These are phyloP conservation scores for Chauna torquata DNA, from an alignment of 2,113 vertebrate genomes.

Conservation along the genomic window DNA sequence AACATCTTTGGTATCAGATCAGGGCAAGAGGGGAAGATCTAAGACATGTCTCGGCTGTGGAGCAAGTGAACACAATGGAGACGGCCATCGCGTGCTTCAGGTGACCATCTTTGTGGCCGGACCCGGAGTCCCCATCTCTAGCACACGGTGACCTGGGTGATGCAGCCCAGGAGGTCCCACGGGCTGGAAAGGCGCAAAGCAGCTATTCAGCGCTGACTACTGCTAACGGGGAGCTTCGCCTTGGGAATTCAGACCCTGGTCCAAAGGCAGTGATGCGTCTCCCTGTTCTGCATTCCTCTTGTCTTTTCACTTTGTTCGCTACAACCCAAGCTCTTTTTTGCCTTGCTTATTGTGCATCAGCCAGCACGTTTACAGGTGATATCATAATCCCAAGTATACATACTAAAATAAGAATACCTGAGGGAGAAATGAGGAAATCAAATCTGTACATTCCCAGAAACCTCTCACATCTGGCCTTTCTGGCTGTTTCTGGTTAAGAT, in stretches of 20 bases:
- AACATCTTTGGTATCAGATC: constrained; percentile 6
- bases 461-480: not conserved
- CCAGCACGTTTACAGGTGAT: not conserved
- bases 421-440: not conserved
- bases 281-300: not conserved
- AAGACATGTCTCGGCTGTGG: not conserved
- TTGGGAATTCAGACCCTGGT: not conserved
- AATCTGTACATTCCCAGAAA: not conserved
- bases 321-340: not conserved
- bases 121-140: not conserved
- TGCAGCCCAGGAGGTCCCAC: not conserved
- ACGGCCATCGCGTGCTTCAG: not conserved
- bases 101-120: not conserved
- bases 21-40: not conserved
- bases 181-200: not conserved
- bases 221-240: not conserved
- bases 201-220: not conserved
- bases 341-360: not conserved
- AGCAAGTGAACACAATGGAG: not conserved
- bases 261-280: not conserved
- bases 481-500: not conserved
- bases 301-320: not conserved
- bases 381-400: not conserved
- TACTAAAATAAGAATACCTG: not conserved
- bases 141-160: rapidly evolving